phyloP scores from a whole-genome alignment of 2,113 vertebrate genomes.

The Canis aureus region DNA sequence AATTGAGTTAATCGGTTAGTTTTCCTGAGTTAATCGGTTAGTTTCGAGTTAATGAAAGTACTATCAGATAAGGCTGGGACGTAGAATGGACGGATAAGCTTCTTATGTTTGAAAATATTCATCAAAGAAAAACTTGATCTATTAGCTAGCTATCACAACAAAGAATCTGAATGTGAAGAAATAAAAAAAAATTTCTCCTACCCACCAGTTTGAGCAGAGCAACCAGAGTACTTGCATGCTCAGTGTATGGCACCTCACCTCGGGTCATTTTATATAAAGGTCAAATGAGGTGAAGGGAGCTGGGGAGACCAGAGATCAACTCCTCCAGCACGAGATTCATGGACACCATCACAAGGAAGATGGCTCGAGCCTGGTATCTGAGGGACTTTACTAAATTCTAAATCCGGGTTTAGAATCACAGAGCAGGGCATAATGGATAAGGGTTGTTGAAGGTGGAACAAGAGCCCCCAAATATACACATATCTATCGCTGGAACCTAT shows the following conservation, averaged over 20 bases:
- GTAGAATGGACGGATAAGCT: background rate
- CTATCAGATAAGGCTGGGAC: conserved; percentile 50
- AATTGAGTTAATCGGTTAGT: background rate
- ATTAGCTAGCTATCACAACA: background rate
- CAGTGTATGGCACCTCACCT: background rate
- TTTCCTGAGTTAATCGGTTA: no score
- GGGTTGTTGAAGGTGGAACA: background rate
- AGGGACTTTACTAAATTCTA: background rate
- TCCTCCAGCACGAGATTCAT: background rate
- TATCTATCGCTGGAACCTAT: background rate
- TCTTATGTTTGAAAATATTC: conserved; percentile 60
- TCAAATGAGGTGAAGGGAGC: background rate
- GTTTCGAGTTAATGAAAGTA: conserved; percentile 55
- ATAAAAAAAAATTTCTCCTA: conserved; percentile 6
- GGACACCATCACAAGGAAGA: background rate
- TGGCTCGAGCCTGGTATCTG: background rate
- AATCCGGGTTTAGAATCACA: conserved; percentile 14
- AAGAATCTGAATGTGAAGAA: conserved; percentile 42
- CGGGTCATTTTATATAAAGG: conserved; percentile 50
- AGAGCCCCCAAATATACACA: background rate
- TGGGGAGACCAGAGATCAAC: background rate
- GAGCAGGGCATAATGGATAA: background rate
- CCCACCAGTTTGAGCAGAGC: background rate
- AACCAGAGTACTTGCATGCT: background rate
- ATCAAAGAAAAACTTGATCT: conserved; percentile 53